Conservation (phyloP, 2,113 vertebrate species). For the Cygnus atratus region DNA sequence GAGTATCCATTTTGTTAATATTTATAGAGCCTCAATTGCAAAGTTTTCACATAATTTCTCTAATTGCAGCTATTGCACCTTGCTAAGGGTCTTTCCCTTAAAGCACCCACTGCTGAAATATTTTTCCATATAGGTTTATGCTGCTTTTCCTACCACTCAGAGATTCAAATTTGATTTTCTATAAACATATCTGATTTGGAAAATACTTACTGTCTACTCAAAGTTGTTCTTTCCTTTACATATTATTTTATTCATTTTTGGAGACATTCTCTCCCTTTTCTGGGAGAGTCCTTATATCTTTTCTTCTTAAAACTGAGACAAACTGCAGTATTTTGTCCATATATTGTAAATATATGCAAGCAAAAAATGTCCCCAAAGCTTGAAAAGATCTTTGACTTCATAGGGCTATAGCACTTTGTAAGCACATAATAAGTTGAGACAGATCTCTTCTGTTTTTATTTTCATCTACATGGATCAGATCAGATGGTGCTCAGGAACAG, state of each 20-base stretch:
- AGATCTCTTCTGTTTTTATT: neutral
- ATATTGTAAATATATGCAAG: neutral
- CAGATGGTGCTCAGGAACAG: neutral
- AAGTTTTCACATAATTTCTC: neutral
- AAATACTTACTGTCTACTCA: neutral
- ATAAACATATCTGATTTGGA: neutral
- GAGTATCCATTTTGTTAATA: neutral
- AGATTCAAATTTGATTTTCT: neutral
- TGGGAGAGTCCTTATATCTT: neutral
- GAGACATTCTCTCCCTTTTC: neutral
- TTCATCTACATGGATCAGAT: neutral
- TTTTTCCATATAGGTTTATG: neutral
- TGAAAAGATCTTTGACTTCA: neutral
- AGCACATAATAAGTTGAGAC: neutral
- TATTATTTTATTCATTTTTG: neutral
- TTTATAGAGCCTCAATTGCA: neutral
- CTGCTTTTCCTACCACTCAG: neutral
- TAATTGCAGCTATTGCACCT: fast-evolving
- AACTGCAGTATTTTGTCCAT: neutral
- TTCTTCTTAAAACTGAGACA: neutral
- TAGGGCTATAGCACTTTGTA: neutral
- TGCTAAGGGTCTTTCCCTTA: neutral
- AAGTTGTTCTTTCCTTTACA: neutral
- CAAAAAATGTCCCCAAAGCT: neutral
- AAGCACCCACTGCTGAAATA: neutral